A percentile compares a stretch with the other conserved stretches of the same genome.
Conservation (phyloP, 2,888 invertebrate genomes). For the Scaptomyza flava region DNA sequence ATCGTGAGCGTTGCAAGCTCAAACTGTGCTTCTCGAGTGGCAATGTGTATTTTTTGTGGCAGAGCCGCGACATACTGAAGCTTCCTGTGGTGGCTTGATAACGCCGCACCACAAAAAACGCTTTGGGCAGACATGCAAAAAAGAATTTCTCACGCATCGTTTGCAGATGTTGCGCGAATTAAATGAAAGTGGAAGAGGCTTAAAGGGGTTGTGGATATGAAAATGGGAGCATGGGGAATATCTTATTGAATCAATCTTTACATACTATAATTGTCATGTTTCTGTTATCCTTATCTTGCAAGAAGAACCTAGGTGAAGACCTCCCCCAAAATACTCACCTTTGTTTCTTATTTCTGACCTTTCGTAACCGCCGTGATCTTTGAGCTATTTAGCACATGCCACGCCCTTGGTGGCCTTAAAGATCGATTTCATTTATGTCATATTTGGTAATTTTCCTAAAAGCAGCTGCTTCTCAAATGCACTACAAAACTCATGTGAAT, state of each 20-base stretch:
- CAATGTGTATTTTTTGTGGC: constrained; percentile 54
- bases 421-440: constrained; percentile 67
- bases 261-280: too few species aligned
- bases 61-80: constrained; percentile 49
- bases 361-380: constrained; percentile 22
- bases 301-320: background rate
- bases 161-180: constrained; percentile 50
- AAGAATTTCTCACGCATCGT: constrained; percentile 71
- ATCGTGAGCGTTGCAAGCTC: constrained; percentile 49
- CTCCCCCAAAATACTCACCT: background rate
- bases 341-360: constrained; percentile 30
- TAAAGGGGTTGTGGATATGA: constrained; percentile 1
- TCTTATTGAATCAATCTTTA: background rate
- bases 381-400: constrained; percentile 35
- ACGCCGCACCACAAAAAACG: constrained; percentile 48
- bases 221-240: background rate
- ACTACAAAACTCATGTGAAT: constrained; percentile 53
- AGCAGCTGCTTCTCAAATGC: constrained; percentile 44
- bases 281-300: too few species aligned
- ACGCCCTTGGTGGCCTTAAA: constrained; percentile 68
- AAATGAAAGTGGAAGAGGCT: background rate
- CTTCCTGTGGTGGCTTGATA: constrained; percentile 78
- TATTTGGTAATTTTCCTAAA: constrained; percentile 41
- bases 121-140: constrained; percentile 59
- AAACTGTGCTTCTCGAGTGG: constrained; percentile 69